Conservation (phyloP, 2,797 vertebrate species). For the Hafferia zeledoni region DNA sequence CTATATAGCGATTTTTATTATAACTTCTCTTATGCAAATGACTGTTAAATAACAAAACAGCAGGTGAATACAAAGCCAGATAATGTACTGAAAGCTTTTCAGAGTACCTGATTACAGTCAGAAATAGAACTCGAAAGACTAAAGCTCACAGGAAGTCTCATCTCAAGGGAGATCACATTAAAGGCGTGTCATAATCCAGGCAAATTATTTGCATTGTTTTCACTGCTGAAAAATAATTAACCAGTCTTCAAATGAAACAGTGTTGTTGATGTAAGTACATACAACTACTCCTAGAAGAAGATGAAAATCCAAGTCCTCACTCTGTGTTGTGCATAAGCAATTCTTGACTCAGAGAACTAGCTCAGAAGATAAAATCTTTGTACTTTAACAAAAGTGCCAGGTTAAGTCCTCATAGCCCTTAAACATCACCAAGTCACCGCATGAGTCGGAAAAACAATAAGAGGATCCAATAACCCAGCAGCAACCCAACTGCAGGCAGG, state of each 20-base stretch:
- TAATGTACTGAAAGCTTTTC: background rate
- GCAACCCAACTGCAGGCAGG: constrained; percentile 15
- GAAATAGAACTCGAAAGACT: background rate
- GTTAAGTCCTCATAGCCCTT: background rate
- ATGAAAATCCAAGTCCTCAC: background rate
- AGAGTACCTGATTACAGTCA: background rate
- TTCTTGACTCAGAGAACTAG: background rate
- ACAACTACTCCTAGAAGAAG: background rate
- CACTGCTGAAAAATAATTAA: background rate
- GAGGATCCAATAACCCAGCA: constrained; percentile 16
- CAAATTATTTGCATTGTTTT: background rate
- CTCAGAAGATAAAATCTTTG: background rate
- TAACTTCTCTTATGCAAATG: background rate
- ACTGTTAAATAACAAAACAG: background rate
- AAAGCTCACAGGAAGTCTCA: background rate
- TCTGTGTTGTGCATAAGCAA: background rate
- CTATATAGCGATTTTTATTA: background rate
- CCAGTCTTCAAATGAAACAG: background rate
- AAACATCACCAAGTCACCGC: background rate
- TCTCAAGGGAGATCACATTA: background rate
- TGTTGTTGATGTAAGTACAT: background rate
- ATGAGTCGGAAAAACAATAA: background rate
- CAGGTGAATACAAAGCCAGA: background rate
- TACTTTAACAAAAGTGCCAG: background rate
- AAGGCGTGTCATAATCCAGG: background rate